Evolutionary conservation across 2,113 vertebrate genomes (phyloP), one percentile per base, ranked within the genome.

Genomic region (Hipposideros armiger): DNA sequence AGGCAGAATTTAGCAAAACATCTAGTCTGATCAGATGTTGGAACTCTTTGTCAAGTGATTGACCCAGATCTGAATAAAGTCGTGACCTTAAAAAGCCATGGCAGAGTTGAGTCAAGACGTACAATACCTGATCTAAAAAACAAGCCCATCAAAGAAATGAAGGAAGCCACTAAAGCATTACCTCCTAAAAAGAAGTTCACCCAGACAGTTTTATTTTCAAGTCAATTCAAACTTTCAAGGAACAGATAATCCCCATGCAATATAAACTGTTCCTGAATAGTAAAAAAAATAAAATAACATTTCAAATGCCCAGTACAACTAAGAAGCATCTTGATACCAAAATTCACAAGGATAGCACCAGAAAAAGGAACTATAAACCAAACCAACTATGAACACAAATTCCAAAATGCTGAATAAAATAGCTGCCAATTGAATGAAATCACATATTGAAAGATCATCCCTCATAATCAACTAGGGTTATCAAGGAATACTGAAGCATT

Each of bases 231-330:
- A 94, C 50, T 95, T 96, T 94, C 89, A 97, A 96, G 67, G 94
- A 96, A 97, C 93, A 97, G 95, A 96, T 97, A 97, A 96, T 97
- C 94, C 82, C 58, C 72, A 81, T 36, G n/a, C 77, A 97, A 86
- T 95, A 82, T 97, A 98, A 97, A 98, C 93, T 96, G 66, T 96
- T 69, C 45, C 62, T 69, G 30, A 97, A 94, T 42, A 91, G 62
- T 88, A 81, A 85, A 87, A 45, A 64, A 47, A 81, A 87, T n/a
- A 78, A 74, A 92, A 96, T 47, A 87, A 67, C 94, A 95, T 36
- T 91, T 91, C 69, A 93, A 95, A 82, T 80, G 40, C 60, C 64
- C 42, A 50, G 78, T 84, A 52, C 50, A 86, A 78, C 17, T 73
- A 95, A 96, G 95, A 91, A 67, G 84, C 72, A 87, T 87, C 83